These are phyloP conservation scores for Ictalurus furcatus DNA, from an alignment of 2,113 vertebrate genomes.

Conservation along the genomic window DNA sequence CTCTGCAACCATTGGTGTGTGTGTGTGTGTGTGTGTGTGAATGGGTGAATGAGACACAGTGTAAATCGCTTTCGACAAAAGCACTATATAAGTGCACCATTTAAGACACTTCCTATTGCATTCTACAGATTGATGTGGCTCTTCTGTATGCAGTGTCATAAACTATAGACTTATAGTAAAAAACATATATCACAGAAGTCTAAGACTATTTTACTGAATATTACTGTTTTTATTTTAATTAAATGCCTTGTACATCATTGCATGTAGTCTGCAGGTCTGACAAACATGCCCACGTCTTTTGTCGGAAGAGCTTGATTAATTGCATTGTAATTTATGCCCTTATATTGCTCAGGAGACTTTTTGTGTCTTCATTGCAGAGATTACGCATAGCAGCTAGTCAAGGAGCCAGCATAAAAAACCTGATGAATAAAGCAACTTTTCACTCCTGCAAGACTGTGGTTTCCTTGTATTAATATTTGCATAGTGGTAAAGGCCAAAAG, in stretches of 20 bases:
- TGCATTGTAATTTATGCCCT: conserved; percentile 30
- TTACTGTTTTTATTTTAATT: background rate
- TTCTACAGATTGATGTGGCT: background rate
- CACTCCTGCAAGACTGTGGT: background rate
- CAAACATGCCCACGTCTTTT: conserved; percentile 7
- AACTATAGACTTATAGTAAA: background rate
- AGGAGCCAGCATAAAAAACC: conserved; percentile 23
- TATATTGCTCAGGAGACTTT: conserved; percentile 34
- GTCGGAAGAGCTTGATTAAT: conserved; percentile 29
- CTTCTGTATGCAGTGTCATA: background rate
- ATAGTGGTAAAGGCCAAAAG: background rate
- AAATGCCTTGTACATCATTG: background rate
- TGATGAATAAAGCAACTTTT: conserved; percentile 36
- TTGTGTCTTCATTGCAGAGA: background rate
- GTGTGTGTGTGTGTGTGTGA: too few species aligned
- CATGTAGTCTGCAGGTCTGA: background rate
- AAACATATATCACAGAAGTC: background rate
- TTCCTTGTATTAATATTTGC: background rate
- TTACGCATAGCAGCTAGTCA: conserved; percentile 7
- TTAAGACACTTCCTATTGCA: background rate
- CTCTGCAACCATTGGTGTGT: too few species aligned
- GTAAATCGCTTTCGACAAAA: too few species aligned
- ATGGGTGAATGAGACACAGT: too few species aligned
- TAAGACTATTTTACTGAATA: background rate
- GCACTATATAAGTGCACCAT: too few species aligned